phyloP scores from a whole-genome alignment of 2,888 invertebrate species.

The Eristalis pertinax region DNA sequence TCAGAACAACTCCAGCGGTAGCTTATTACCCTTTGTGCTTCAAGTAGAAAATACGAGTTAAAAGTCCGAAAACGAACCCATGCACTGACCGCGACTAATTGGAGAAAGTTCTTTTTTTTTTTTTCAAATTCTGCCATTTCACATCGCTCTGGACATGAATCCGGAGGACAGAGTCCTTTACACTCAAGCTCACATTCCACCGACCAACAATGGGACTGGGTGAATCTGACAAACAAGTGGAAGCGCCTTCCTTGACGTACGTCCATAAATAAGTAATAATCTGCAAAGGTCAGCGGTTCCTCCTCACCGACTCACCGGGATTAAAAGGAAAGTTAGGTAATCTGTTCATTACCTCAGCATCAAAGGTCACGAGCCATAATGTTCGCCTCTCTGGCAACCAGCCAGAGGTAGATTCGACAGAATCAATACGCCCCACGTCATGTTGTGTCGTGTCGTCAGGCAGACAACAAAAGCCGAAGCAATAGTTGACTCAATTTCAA shows the following conservation, averaged over 20 bases:
- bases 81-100: background rate
- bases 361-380: conserved; percentile 19
- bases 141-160: background rate
- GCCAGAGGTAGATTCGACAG: background rate
- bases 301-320: background rate
- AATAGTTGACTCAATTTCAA: background rate
- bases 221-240: conserved; percentile 5
- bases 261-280: conserved; percentile 1
- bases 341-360: background rate
- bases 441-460: background rate
- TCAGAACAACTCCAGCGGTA: background rate
- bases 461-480: background rate
- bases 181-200: background rate
- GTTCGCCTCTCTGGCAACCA: too few species aligned
- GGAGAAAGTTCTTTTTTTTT: background rate
- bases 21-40: background rate
- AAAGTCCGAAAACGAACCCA: background rate
- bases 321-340: background rate
- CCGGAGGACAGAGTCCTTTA: background rate
- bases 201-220: background rate
- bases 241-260: background rate
- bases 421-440: background rate
- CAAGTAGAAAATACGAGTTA: background rate
- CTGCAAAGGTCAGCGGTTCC: conserved; percentile 8
- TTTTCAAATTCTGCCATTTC: background rate